Evolutionary conservation across 2,888 invertebrate species (phyloP), one percentile per base, ranked within the genome.

Genomic region (Athripsodes cinereus): DNA sequence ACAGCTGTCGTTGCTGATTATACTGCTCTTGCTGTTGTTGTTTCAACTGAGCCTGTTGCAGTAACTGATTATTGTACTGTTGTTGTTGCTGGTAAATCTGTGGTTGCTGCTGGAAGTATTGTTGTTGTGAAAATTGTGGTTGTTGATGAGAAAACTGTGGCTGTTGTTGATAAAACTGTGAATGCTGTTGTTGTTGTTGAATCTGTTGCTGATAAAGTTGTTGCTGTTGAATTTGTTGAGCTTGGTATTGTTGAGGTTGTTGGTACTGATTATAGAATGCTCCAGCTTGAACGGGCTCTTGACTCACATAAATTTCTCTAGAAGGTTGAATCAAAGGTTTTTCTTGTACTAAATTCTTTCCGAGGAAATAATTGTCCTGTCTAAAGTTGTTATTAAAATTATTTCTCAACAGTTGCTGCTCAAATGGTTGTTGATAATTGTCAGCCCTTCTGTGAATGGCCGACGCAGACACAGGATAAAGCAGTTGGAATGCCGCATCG

Each of bases 371-470:
- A 16, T 46, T n/a, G 40, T 20, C 26, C 40, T 62, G 54, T 57
- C 58, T 19, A 53, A 59, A 57, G 52, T 61, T 57, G 21, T 52
- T 54, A 51, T 44, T 47, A 35, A 53, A 53, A 16, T 47, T 10
- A 22, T 31, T 61, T 46, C 57, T 64, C 31, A 71, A 62, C 16
- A 71, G 69, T 62, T 74, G 74, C 19, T 69, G 67, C 2, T 64
- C 56, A 2, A 51, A 53, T 1, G 71, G 66, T 1, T 70, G 66
- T 2, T 66, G 62, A 65, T 69, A 69, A 61, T 69, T 60, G 65
- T 76, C 74, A 1, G 74, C 76, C 19, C 78, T 70, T 50, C 78
- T 71, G 62, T 73, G 74, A 16, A 74, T 70, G 47, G 66, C 67
- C 55, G 69, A 68, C 62, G 71, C 72, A 53, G 69, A 69, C 26